Evolutionary conservation across 1,140 invertebrate genomes (phyloP).

Genomic region (Campoletis sonorensis): DNA sequence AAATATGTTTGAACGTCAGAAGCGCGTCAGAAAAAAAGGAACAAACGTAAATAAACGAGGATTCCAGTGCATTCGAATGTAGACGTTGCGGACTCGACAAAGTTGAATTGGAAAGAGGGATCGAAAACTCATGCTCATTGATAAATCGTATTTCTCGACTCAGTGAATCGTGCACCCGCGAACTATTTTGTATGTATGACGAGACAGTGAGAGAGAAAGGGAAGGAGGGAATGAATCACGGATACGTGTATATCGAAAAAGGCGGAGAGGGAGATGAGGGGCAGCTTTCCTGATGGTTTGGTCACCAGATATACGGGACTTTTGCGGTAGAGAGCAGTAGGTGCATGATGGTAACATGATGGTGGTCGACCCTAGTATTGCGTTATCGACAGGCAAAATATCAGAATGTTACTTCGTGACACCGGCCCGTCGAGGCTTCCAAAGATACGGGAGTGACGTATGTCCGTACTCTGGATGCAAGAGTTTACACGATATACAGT

Average conservation of each 20-base stretch:
- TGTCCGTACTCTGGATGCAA: conserved; percentile 16
- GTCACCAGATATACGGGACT: background rate
- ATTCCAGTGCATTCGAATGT: background rate
- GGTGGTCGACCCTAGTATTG: conserved; percentile 23
- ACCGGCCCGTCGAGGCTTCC: conserved; percentile 35
- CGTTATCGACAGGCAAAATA: conserved; percentile 41
- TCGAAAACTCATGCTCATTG: conserved; percentile 25
- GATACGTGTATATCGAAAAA: conserved; percentile 29
- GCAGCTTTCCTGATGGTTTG: conserved; percentile 21
- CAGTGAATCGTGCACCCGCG: conserved; percentile 32
- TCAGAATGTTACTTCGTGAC: conserved; percentile 44
- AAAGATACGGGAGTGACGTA: conserved; percentile 45
- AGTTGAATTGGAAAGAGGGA: background rate
- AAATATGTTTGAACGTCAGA: background rate
- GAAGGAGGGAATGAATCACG: background rate
- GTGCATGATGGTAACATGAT: conserved; percentile 20
- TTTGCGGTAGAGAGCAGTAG: conserved; percentile 6
- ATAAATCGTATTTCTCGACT: conserved; percentile 33
- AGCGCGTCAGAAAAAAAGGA: background rate
- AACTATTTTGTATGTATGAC: conserved; percentile 32
- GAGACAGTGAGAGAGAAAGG: background rate
- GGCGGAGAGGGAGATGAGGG: background rate
- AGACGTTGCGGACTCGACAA: background rate
- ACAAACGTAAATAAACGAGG: background rate
- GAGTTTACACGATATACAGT: conserved; percentile 19